Evolutionary conservation across 1,140 invertebrate genomes (phyloP).

Genomic region (Carcinoscorpius rotundicauda): DNA sequence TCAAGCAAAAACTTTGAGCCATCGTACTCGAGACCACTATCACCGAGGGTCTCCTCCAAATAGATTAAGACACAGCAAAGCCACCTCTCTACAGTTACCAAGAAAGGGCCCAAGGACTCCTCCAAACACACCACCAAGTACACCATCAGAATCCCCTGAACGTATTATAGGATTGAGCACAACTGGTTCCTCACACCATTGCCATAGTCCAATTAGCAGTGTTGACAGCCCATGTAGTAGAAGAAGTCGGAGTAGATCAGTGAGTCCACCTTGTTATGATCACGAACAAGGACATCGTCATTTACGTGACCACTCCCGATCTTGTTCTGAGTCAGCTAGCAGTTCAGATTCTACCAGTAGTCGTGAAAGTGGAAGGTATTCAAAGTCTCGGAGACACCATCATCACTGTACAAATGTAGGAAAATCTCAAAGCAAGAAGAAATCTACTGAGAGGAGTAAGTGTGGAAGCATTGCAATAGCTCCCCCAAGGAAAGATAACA

Average conservation of each 20-base stretch:
- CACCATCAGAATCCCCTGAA: slow-evolving; percentile 23
- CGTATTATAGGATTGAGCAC: slow-evolving; percentile 17
- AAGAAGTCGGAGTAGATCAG: slow-evolving; percentile 13
- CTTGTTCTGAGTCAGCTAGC: slow-evolving; percentile 15
- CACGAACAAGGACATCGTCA: too few species aligned
- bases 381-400: background rate
- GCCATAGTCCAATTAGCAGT: slow-evolving; percentile 20
- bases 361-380: slow-evolving; percentile 6
- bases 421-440: too few species aligned
- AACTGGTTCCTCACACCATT: slow-evolving; percentile 12
- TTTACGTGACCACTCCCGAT: background rate
- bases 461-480: too few species aligned
- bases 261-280: background rate
- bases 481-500: too few species aligned
- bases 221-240: slow-evolving; percentile 15
- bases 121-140: slow-evolving; percentile 27
- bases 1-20: background rate
- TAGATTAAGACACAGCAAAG: slow-evolving; percentile 10
- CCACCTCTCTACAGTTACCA: slow-evolving; percentile 4
- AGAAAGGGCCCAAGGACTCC: slow-evolving; percentile 23
- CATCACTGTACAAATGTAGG: too few species aligned
- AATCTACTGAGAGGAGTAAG: too few species aligned
- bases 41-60: too few species aligned
- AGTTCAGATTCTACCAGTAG: slow-evolving; percentile 13
- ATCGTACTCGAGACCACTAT: too few species aligned